Evolutionary conservation across 92 coral and sea anemone genomes (phyloP).

Genomic region (Porites cylindrica): DNA sequence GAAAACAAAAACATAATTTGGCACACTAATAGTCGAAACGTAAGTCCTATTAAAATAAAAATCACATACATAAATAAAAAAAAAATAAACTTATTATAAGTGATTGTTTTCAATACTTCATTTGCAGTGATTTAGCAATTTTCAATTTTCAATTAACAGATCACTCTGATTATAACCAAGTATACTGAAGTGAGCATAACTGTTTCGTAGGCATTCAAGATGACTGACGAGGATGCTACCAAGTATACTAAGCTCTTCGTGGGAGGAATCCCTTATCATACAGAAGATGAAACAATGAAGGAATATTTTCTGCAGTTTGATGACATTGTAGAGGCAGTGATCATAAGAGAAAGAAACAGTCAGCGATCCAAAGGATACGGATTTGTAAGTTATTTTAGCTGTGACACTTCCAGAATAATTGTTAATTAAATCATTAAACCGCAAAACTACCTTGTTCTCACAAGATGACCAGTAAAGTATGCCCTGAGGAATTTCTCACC

Average conservation of each 20-base stretch:
- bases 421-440: not conserved
- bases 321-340: constrained; percentile 92
- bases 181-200: not conserved
- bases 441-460: not conserved
- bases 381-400: constrained; percentile 75
- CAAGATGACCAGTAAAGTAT: not conserved
- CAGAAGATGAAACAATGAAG: constrained; percentile 86
- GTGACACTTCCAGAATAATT: not conserved
- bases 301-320: constrained; percentile 89
- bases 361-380: constrained; percentile 95
- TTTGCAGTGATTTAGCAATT: too few relatives aligned
- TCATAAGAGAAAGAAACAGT: constrained; percentile 83
- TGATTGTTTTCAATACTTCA: too few relatives aligned
- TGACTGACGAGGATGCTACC: constrained; percentile 67
- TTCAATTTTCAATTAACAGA: too few relatives aligned
- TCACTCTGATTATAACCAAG: not conserved
- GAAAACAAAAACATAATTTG: too few relatives aligned
- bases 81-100: too few relatives aligned
- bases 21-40: too few relatives aligned
- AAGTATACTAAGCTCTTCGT: constrained; percentile 95
- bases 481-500: too few relatives aligned
- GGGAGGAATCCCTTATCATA: constrained; percentile 93
- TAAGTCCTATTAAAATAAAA: too few relatives aligned
- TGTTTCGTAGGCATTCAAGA: not conserved
- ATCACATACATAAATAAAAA: too few relatives aligned